Percentiles rank a stretch among this genome's conserved stretches.
Evolutionary conservation across 2,797 vertebrate genomes (phyloP).

Genomic region (Cossypha polioptera): DNA sequence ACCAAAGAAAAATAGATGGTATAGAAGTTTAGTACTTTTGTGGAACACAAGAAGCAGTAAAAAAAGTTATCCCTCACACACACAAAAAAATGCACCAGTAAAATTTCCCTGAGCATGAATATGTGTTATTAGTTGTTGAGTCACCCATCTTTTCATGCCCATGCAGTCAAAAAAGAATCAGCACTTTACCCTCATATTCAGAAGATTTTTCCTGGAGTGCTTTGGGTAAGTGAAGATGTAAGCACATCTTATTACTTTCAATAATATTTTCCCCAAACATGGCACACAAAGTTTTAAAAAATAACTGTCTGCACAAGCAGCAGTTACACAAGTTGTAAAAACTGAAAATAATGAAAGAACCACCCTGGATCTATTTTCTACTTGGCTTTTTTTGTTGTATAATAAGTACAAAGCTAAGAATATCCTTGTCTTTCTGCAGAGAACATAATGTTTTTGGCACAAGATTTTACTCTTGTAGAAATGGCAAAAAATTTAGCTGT

Average conservation of each 20-base stretch:
- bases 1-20: slow-evolving; percentile 26
- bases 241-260: background rate
- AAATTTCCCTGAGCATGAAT: background rate
- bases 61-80: no score
- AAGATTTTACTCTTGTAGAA: background rate
- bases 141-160: background rate
- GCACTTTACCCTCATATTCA: background rate
- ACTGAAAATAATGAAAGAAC: background rate
- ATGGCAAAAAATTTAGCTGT: background rate
- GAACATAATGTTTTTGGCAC: background rate
- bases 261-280: background rate
- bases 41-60: background rate
- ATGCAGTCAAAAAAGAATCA: background rate
- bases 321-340: background rate
- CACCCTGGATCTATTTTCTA: background rate
- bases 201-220: background rate
- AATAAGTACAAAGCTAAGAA: background rate
- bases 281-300: background rate
- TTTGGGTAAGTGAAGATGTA: background rate
- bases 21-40: slow-evolving; percentile 15
- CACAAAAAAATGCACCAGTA: background rate
- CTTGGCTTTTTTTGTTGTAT: background rate
- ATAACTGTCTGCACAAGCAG: background rate
- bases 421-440: background rate
- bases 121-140: background rate